Evolutionary conservation across 2,888 invertebrate genomes (phyloP), one percentile per base, ranked within the genome.

Genomic region (Mystacides longicornis): DNA sequence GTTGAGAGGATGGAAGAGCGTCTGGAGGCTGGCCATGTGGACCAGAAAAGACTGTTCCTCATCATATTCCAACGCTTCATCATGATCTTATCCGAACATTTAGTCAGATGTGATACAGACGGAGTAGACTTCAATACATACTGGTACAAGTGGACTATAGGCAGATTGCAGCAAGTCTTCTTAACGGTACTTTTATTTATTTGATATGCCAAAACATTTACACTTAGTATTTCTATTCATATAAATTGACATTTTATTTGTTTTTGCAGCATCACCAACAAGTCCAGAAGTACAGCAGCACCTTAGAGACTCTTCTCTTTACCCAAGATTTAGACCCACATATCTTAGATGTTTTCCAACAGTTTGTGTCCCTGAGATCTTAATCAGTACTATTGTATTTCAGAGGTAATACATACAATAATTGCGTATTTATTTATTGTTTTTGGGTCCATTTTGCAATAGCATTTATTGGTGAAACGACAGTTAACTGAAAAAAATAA

Each of bases 61-160:
- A 95, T 97, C 70, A 93, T 97, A 65, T 97, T 97, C 75, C 96
- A 97, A 80, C 83, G 97, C 58, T 98, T 99, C 76, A 97, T 97
- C 63, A 96, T 97, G 89, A 92, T 96, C 64, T 78, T 99, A 62
- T 94, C 95, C 0, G 96, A 98, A 71, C 96, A 98, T 77, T 81
- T 98, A 65, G 91, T 93, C 52, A 80, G 90, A 57, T 91, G 91
- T 69, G 97, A 98, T 72, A 91, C 93, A 1, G 94, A 96, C 75
- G 93, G 91, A 14, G 82, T 87, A 60, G 93, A 95, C 74, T 92
- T 89, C 67, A 89, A 91, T 72, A 96, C 94, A 2, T 87, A 89
- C 69, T 97, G 96, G 95, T 98, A 95, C 77, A 85, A 87, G 65
- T 95, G 94, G 89, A 95, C 96, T 3, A 85, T 94, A 63, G 97